Evolutionary conservation across 2,797 vertebrate genomes (phyloP).

Genomic region (Crypturellus tataupa): DNA sequence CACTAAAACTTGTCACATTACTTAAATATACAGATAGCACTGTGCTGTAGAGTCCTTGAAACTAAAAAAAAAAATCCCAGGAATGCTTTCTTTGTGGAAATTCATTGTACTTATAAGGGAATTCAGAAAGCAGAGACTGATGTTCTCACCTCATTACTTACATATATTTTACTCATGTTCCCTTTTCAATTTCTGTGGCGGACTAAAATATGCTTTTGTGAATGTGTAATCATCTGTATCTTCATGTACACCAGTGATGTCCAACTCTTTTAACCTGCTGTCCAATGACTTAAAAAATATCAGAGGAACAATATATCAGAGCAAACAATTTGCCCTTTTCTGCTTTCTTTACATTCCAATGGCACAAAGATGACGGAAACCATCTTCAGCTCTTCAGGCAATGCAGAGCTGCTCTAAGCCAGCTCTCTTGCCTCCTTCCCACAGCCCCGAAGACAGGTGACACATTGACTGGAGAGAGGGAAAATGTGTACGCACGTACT

Average conservation of each 20-base stretch:
- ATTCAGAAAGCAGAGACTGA: conserved; percentile 33
- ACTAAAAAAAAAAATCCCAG: neutral
- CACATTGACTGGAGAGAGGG: neutral
- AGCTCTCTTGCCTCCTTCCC: neutral
- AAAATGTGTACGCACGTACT: neutral
- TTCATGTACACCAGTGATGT: neutral
- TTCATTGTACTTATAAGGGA: conserved; percentile 32
- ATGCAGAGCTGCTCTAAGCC: neutral
- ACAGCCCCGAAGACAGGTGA: neutral
- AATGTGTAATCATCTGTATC: neutral
- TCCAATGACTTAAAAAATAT: conserved; percentile 5
- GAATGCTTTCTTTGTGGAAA: conserved; percentile 36
- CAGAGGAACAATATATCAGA: neutral
- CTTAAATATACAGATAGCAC: conserved; percentile 64
- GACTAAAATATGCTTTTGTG: conserved; percentile 34
- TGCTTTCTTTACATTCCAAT: neutral
- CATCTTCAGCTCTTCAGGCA: neutral
- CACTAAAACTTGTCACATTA: conserved; percentile 69
- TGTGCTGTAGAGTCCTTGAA: conserved; percentile 19
- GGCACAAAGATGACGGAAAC: neutral
- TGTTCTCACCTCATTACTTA: conserved; percentile 41
- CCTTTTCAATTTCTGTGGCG: conserved; percentile 22
- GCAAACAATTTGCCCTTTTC: neutral
- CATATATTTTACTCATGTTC: neutral
- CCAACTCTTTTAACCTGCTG: neutral